A percentile compares a stretch with the other conserved stretches of the same genome.
Evolutionary conservation across 2,797 vertebrate genomes (phyloP).

Genomic region (Valencia hispanica): DNA sequence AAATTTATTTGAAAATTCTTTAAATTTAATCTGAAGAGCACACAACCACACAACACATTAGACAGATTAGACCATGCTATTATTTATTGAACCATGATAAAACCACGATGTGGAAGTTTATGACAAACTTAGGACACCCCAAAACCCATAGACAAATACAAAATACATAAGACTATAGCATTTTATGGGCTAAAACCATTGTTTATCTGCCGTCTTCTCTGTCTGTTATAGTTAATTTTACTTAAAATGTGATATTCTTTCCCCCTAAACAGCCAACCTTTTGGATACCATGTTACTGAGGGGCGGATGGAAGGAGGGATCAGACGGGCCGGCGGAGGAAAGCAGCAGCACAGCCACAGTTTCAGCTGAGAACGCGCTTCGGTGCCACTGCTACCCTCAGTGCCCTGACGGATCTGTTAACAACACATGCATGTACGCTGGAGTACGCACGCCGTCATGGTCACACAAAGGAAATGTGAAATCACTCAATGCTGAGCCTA

Average conservation of each 20-base stretch:
- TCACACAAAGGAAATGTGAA: conserved; percentile 1
- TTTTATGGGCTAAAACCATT: background rate
- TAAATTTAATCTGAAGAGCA: background rate
- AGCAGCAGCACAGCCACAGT: conserved; percentile 77
- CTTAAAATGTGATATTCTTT: conserved; percentile 10
- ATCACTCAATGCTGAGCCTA: background rate
- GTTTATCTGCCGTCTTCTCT: background rate
- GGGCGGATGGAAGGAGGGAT: conserved; percentile 86
- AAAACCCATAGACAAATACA: background rate
- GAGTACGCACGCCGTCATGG: conserved; percentile 7
- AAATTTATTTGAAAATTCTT: too few relatives aligned
- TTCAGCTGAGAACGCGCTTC: conserved; percentile 82
- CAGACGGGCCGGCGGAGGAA: conserved; percentile 81
- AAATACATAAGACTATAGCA: background rate
- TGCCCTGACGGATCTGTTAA: conserved; percentile 94
- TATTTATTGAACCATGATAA: background rate
- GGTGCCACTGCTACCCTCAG: conserved; percentile 92
- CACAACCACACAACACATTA: background rate
- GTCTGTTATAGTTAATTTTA: conserved; percentile 11
- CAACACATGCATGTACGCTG: conserved; percentile 92
- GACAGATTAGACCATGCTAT: too few relatives aligned
- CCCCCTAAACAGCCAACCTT: conserved; percentile 76
- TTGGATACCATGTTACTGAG: conserved; percentile 88
- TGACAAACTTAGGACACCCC: background rate
- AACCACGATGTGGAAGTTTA: background rate